Evolutionary conservation across 2,113 vertebrate species (phyloP).

Genomic region (Grammatotria lemairii): DNA sequence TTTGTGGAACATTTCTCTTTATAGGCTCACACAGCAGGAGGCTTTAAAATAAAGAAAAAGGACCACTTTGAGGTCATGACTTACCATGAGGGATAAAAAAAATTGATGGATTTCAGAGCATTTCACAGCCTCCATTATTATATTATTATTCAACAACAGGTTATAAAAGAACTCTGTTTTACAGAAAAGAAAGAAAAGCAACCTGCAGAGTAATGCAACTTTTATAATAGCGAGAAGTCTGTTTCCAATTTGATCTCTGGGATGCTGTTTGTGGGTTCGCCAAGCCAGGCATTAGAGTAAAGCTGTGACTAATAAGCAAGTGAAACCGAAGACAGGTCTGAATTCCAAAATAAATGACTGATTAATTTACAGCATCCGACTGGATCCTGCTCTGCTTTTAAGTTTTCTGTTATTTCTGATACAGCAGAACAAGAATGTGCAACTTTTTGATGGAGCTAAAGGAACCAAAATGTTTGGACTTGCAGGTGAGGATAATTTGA

Average conservation of each 20-base stretch:
- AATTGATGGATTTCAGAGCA: neutral
- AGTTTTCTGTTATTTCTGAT: slow-evolving; percentile 18
- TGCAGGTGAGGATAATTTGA: neutral
- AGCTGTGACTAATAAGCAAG: slow-evolving; percentile 40
- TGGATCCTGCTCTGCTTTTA: slow-evolving; percentile 24
- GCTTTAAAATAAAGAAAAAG: neutral
- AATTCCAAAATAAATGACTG: slow-evolving; percentile 56
- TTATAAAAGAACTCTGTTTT: neutral
- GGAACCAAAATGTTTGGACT: neutral
- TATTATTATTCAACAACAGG: slow-evolving; percentile 2
- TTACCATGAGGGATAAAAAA: neutral
- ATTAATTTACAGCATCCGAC: slow-evolving; percentile 45
- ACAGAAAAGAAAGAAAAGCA: neutral
- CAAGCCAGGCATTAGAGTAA: slow-evolving; percentile 24
- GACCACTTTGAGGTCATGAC: neutral
- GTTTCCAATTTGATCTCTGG: slow-evolving; percentile 41
- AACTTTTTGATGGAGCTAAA: neutral
- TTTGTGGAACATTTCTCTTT: neutral
- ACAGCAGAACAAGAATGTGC: neutral
- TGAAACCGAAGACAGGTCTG: slow-evolving; percentile 38
- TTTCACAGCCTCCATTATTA: neutral
- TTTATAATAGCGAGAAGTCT: slow-evolving; percentile 5
- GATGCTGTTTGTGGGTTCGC: slow-evolving; percentile 14
- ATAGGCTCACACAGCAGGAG: neutral
- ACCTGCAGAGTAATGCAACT: neutral